These are phyloP conservation scores for Poeciliopsis paucimaculata DNA, from an alignment of 2,797 vertebrate species.

Conservation along the genomic window DNA sequence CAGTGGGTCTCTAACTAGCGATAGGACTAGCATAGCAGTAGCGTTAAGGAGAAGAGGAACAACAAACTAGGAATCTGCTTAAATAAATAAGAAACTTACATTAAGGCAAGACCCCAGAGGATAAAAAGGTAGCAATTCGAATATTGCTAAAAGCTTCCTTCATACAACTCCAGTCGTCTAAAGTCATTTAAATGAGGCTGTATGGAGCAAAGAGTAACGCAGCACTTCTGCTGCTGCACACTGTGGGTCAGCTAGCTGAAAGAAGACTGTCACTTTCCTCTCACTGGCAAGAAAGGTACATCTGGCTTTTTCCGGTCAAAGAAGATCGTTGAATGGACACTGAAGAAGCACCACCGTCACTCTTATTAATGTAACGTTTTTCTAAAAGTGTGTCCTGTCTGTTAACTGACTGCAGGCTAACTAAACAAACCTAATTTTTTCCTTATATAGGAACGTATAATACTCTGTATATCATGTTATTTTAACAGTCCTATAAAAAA, in stretches of 20 bases:
- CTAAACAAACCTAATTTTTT: neutral
- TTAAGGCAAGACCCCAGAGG: neutral
- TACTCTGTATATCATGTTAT: neutral
- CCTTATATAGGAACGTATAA: neutral
- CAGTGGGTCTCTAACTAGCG: neutral
- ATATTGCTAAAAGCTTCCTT: neutral
- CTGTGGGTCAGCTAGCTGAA: neutral
- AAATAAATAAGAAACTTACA: neutral
- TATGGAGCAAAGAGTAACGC: neutral
- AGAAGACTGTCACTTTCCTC: neutral
- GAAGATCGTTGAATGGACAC: neutral
- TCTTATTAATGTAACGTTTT: neutral
- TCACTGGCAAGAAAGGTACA: neutral
- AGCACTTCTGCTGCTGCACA: neutral
- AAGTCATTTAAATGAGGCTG: neutral
- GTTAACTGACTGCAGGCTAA: neutral
- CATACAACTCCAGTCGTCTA: neutral
- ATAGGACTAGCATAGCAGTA: neutral
- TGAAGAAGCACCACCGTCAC: neutral
- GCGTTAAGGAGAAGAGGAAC: neutral
- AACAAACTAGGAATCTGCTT: neutral
- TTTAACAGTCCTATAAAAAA: neutral
- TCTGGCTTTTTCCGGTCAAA: neutral
- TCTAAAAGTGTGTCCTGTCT: slow-evolving; percentile 19
- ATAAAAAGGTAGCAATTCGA: neutral